Conservation (phyloP, 2,797 vertebrate genomes). For the Emys orbicularis region DNA sequence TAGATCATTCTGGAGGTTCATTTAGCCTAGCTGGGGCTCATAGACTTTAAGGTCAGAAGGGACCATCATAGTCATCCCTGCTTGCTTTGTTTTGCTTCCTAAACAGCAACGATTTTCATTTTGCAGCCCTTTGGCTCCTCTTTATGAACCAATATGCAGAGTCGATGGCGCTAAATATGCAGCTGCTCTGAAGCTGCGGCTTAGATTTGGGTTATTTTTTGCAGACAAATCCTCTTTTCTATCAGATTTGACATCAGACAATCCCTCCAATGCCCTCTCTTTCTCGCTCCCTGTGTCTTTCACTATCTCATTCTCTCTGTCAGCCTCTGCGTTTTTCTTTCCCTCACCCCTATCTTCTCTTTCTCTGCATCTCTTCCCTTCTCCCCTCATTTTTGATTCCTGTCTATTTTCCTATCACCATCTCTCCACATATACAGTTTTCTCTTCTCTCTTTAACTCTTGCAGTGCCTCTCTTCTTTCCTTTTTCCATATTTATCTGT, state of each 20-base stretch:
- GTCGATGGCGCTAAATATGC: neutral
- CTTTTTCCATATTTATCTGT: neutral
- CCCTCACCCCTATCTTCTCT: neutral
- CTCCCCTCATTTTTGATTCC: neutral
- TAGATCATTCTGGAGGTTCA: neutral
- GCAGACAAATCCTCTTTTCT: constrained; percentile 76
- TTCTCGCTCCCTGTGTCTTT: constrained; percentile 11
- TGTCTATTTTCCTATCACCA: constrained; percentile 3
- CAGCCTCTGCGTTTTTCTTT: neutral
- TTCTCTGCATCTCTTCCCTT: constrained; percentile 6
- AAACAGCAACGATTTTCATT: neutral
- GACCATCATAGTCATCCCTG: neutral
- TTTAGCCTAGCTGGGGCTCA: neutral
- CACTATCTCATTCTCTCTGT: constrained; percentile 4
- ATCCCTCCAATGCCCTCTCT: constrained; percentile 54
- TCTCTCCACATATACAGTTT: neutral
- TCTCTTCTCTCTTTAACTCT: constrained; percentile 28
- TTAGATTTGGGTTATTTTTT: constrained; percentile 75
- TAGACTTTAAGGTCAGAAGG: neutral
- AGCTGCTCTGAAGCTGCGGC: constrained; percentile 63
- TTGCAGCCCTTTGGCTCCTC: constrained; percentile 13
- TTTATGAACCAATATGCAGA: constrained; percentile 22
- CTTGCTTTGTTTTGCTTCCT: neutral
- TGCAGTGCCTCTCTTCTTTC: constrained; percentile 6
- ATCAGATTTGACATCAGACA: constrained; percentile 74